Evolutionary conservation across 1,140 invertebrate species (phyloP).

Genomic region (Coelopa frigida): DNA sequence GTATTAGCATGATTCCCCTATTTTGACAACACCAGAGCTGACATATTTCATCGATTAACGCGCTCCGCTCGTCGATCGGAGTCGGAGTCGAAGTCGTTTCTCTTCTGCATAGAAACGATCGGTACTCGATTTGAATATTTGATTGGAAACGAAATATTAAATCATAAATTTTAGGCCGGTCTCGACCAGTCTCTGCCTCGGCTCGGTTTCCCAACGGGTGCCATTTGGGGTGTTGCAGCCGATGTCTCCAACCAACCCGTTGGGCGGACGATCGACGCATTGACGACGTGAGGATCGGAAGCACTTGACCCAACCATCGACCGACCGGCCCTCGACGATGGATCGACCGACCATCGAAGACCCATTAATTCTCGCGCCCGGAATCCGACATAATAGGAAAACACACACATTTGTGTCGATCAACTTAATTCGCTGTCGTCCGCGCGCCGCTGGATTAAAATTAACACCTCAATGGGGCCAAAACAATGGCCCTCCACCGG

Average conservation of each 20-base stretch:
- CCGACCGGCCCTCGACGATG: slow-evolving; percentile 2
- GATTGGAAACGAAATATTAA: slow-evolving; percentile 5
- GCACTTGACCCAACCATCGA: slow-evolving; percentile 7
- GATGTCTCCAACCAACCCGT: too few species aligned
- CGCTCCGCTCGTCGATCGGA: slow-evolving; percentile 1
- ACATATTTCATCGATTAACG: slow-evolving; percentile 10
- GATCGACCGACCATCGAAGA: too few species aligned
- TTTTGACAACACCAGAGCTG: slow-evolving; percentile 6
- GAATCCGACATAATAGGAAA: too few species aligned
- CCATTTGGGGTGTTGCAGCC: not conserved
- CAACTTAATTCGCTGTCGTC: too few species aligned
- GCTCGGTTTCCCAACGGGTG: not conserved
- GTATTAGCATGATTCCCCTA: slow-evolving; percentile 6
- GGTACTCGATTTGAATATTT: slow-evolving; percentile 9
- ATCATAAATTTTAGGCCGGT: slow-evolving; percentile 7
- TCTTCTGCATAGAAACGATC: not conserved
- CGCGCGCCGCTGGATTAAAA: too few species aligned
- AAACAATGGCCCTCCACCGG: too few species aligned
- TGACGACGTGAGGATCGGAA: slow-evolving; percentile 3
- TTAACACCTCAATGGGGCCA: too few species aligned
- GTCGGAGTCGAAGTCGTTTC: not conserved
- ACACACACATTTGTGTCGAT: too few species aligned
- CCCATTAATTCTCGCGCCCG: too few species aligned
- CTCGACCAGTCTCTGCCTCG: not conserved
- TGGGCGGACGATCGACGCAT: not conserved